Percentiles rank a stretch among this genome's conserved stretches.
Evolutionary conservation across 2,888 invertebrate genomes (phyloP).

Genomic region (Myopa tessellatipennis): DNA sequence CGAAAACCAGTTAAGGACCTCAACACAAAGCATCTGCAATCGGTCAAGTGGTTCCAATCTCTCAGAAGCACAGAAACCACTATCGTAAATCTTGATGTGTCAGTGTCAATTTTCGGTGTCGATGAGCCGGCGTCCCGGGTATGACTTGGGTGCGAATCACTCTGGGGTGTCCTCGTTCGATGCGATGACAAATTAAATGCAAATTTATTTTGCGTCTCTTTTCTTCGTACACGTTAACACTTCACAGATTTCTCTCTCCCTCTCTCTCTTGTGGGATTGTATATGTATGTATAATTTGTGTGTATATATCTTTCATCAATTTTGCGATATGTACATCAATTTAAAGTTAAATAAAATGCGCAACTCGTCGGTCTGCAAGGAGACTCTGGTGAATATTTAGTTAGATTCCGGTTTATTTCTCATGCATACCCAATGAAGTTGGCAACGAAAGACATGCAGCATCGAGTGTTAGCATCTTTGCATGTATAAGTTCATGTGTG

Average conservation of each 20-base stretch:
- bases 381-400: not conserved
- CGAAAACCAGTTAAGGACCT: constrained; percentile 5
- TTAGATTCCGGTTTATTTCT: constrained; percentile 9
- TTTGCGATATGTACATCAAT: not conserved
- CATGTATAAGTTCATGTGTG: not conserved
- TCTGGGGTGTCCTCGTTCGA: not conserved
- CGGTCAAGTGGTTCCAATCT: constrained; percentile 23
- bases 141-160: too few relatives aligned
- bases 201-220: constrained; percentile 34
- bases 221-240: constrained; percentile 26
- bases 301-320: constrained; percentile 1
- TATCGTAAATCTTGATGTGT: not conserved
- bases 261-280: too few relatives aligned
- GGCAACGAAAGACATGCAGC: constrained; percentile 20
- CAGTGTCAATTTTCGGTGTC: constrained; percentile 23
- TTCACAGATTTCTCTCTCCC: not conserved
- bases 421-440: constrained; percentile 41
- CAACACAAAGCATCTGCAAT: constrained; percentile 14
- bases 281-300: too few relatives aligned
- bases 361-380: not conserved
- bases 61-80: constrained; percentile 4
- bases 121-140: not conserved
- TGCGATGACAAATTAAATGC: constrained; percentile 35
- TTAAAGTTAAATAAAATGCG: constrained; percentile 4
- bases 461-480: not conserved